Percentiles rank a stretch among this genome's conserved stretches.
phyloP scores from a whole-genome alignment of 2,888 invertebrate species.

The Linnaemya vulpina region DNA sequence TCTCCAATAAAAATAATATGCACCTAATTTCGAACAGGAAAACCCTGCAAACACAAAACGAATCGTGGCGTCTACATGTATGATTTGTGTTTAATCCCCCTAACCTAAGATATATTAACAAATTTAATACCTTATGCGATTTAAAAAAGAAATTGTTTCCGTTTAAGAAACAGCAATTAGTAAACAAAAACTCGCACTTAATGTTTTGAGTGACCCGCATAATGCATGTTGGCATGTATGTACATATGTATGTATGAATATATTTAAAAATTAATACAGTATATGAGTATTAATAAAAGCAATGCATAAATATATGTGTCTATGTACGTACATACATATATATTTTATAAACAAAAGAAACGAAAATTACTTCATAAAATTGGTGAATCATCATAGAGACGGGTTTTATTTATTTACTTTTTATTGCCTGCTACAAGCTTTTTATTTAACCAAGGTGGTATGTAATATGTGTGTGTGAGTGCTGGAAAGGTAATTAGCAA shows the following conservation, averaged over 20 bases:
- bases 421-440: constrained; percentile 27
- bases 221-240: background rate
- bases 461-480: background rate
- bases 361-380: constrained; percentile 41
- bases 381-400: constrained; percentile 57
- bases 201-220: no score
- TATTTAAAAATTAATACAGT: background rate
- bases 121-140: constrained; percentile 6
- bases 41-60: background rate
- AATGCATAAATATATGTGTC: no score
- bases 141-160: background rate
- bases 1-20: no score
- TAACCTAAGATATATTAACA: constrained; percentile 33
- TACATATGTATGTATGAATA: background rate
- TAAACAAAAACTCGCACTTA: background rate
- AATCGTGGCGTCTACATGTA: background rate
- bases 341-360: constrained; percentile 30
- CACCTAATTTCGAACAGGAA: background rate
- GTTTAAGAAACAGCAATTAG: no score
- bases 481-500: background rate
- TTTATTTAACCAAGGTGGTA: background rate
- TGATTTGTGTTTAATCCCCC: constrained; percentile 21
- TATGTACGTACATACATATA: background rate
- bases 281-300: background rate
- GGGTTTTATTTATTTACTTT: constrained; percentile 24